Conservation (phyloP, 53 echinoderm and acorn worm species). For the Arbacia lixula region DNA sequence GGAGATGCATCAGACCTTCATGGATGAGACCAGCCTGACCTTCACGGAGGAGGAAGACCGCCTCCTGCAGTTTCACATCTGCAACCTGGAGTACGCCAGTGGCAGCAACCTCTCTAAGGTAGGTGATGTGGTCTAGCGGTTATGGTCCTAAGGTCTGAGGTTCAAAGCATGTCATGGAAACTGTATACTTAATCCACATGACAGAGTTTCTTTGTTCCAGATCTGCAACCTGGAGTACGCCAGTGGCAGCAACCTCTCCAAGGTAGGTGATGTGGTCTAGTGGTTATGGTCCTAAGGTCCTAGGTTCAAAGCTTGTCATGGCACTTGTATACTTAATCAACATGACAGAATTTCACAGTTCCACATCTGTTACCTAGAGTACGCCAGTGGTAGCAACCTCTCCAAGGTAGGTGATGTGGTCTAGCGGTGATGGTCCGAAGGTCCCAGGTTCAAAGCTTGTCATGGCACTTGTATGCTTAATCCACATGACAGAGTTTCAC, state of each 20-base stretch:
- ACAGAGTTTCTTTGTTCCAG: conserved; percentile 87
- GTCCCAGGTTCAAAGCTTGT: too few relatives aligned
- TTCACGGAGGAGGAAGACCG: conserved; percentile 80
- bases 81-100: conserved; percentile 96
- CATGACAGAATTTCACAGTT: conserved; percentile 89
- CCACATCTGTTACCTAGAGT: conserved; percentile 96
- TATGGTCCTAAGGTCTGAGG: too few relatives aligned
- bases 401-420: conserved; percentile 85
- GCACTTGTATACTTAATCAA: too few relatives aligned
- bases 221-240: conserved; percentile 98
- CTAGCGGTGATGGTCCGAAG: too few relatives aligned
- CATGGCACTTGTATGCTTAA: too few relatives aligned
- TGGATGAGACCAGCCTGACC: conserved; percentile 88
- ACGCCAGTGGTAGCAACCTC: conserved; percentile 92
- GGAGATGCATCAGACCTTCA: conserved; percentile 96
- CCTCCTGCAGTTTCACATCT: conserved; percentile 92
- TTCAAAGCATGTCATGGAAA: too few relatives aligned
- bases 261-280: too few relatives aligned
- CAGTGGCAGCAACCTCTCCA: conserved; percentile 89
- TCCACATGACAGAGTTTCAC: conserved; percentile 80
- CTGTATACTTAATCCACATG: too few relatives aligned
- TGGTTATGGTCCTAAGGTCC: too few relatives aligned
- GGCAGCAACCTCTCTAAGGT: conserved; percentile 95
- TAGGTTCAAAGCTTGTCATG: too few relatives aligned
- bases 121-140: too few relatives aligned